A percentile compares a stretch with the other conserved stretches of the same genome.
Evolutionary conservation across 2,797 vertebrate genomes (phyloP).

Genomic region (Sebastes hubbsi): DNA sequence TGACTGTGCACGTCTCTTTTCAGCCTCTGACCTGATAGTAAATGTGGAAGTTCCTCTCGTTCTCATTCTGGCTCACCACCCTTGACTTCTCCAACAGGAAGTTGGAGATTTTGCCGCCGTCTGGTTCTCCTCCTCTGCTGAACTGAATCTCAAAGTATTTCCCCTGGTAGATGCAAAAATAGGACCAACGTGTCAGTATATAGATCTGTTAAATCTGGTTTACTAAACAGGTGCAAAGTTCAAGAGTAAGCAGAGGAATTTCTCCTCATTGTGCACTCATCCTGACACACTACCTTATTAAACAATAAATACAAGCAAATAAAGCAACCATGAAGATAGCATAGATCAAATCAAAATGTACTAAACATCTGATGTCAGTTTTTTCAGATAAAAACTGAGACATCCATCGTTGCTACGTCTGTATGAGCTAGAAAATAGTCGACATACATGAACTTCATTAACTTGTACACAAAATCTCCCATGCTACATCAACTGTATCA

Average conservation of each 20-base stretch:
- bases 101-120: conserved; percentile 97
- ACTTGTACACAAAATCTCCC: not conserved
- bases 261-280: not conserved
- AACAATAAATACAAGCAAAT: not conserved
- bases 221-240: not conserved
- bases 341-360: not conserved
- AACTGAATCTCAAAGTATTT: conserved; percentile 99
- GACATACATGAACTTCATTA: not conserved
- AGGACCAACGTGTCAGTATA: too few relatives aligned
- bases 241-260: not conserved
- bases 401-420: not conserved
- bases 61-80: conserved; percentile 95
- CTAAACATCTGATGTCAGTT: not conserved
- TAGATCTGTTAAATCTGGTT: not conserved
- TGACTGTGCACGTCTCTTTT: not conserved
- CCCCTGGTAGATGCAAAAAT: conserved; percentile 80
- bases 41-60: conserved; percentile 95
- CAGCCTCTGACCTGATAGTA: conserved; percentile 92
- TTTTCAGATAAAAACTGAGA: not conserved
- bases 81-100: conserved; percentile 97
- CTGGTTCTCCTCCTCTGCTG: conserved; percentile 94
- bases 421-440: not conserved
- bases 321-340: too few relatives aligned
- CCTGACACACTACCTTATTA: not conserved
- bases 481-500: not conserved